Conservation (phyloP, 2,888 invertebrate genomes). For the Arenicola marina region DNA sequence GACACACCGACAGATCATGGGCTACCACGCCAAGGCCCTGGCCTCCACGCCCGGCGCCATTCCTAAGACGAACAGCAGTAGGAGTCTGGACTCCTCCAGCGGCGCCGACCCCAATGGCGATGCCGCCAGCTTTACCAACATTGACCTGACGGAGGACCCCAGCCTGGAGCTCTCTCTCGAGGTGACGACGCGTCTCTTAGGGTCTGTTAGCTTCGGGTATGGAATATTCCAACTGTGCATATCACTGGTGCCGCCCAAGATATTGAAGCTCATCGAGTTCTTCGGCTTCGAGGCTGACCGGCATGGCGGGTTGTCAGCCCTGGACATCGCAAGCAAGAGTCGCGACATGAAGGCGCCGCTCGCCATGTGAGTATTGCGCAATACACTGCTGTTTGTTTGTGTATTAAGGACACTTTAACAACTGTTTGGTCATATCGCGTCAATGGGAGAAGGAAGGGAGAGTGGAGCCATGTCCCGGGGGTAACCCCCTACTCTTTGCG, state of each 20-base stretch:
- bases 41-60: not conserved
- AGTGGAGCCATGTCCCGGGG: too few relatives aligned
- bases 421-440: too few relatives aligned
- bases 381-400: not conserved
- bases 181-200: constrained; percentile 65
- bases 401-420: too few relatives aligned
- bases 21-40: constrained; percentile 52
- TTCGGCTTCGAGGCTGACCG: constrained; percentile 72
- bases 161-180: not conserved
- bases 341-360: constrained; percentile 73
- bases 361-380: constrained; percentile 69
- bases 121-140: too few relatives aligned
- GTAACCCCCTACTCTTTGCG: too few relatives aligned
- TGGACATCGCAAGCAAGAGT: constrained; percentile 68
- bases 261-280: constrained; percentile 68
- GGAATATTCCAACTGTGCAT: constrained; percentile 73
- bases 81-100: not conserved
- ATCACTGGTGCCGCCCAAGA: constrained; percentile 69
- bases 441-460: too few relatives aligned
- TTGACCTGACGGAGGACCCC: not conserved
- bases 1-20: constrained; percentile 67
- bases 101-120: not conserved
- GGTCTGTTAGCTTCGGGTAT: constrained; percentile 73
- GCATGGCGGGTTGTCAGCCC: constrained; percentile 66
- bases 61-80: not conserved